Percentiles rank a stretch among this genome's conserved stretches.
These are phyloP conservation scores for Palythoa grandis DNA, from an alignment of 92 coral and sea anemone species.

Conservation along the genomic window DNA sequence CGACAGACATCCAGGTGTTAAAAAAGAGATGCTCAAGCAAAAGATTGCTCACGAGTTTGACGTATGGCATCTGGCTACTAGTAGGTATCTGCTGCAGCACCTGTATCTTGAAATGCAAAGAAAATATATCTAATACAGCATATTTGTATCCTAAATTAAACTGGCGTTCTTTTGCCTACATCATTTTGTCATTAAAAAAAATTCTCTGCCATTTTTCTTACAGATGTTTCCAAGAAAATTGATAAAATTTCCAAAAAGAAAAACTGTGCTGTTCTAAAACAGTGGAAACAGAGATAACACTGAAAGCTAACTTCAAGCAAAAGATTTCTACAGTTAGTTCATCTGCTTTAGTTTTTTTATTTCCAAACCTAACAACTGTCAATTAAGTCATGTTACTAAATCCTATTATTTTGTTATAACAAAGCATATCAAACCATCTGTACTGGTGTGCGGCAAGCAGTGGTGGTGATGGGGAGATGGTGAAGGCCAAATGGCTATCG, in stretches of 20 bases:
- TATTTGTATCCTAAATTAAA: not conserved
- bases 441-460: slow-evolving; percentile 67
- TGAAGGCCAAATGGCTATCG: slow-evolving; percentile 54
- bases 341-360: not conserved
- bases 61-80: slow-evolving; percentile 2
- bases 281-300: slow-evolving; percentile 45
- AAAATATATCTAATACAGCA: not conserved
- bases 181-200: no score
- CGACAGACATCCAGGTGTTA: slow-evolving; percentile 22
- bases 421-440: slow-evolving; percentile 49
- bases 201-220: not conserved
- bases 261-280: slow-evolving; percentile 36
- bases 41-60: not conserved
- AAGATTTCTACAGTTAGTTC: not conserved
- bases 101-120: not conserved
- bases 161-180: not conserved
- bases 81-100: slow-evolving; percentile 2
- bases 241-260: slow-evolving; percentile 57
- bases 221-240: slow-evolving; percentile 49
- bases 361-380: not conserved
- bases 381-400: not conserved
- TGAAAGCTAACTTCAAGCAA: not conserved
- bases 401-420: not conserved
- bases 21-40: slow-evolving; percentile 13
- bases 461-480: slow-evolving; percentile 54